Base-by-base conservation (phyloP, 1,140 invertebrate genomes). In the Drosophila parabipectinata region DNA sequence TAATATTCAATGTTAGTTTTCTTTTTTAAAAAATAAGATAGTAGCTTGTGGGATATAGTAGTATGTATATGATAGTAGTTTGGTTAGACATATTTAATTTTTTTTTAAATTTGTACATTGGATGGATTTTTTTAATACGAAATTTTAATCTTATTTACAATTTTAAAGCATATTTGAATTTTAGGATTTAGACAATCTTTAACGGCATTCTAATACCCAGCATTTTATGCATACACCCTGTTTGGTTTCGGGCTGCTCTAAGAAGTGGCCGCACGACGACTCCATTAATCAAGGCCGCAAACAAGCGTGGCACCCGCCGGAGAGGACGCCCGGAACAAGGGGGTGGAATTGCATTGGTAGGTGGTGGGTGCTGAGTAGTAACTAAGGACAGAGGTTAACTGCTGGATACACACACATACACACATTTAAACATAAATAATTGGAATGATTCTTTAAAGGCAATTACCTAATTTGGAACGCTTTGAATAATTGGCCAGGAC, bases 391-490 rank as follows among this genome's bases (percentile, higher is more conserved):
- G 34, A 37, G 34, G 34, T 37, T 12, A 37, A 37, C 32, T 54
- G 57, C 60, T 56, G 28, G 53, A 28, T 51, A 39, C 54, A 61
- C 55, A 61, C 72, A 83, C 77, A 83, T 83, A 88, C 54, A 61
- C 55, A 61, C 72, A 83, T 79, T 79, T 83, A 88, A 79, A 79
- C 84, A 88, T 88, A 89, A 89, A 88, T 88, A 88, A 88, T 89
- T 89, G 79, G 84, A 78, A 79, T 77, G 83, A 89, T 89, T 89
- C 83, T 88, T 88, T 89, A 88, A 88, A 89, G 84, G 79, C 83
- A 88, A 88, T 88, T 88, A 89, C 79, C 83, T 89, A 88, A 83
- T 88, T 88, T 88, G 75, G 68, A 44, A 79, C 76, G 83, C 83
- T 89, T 77, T 88, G 83, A 88, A 88, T 88, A 88, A 88, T 88